phyloP scores from a whole-genome alignment of 1,140 invertebrate genomes.

The Calephelis virginiensis region DNA sequence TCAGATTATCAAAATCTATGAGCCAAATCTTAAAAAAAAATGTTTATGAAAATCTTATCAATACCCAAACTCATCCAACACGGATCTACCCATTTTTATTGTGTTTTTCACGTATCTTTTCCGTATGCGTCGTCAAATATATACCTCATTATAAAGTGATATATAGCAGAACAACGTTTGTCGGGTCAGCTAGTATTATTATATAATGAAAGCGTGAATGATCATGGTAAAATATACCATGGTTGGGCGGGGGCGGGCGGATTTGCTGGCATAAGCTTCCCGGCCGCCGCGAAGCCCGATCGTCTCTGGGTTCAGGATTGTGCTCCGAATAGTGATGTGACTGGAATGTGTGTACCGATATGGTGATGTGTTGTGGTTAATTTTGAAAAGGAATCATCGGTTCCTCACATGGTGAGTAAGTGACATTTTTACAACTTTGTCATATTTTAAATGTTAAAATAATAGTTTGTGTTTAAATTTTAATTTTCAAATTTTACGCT shows the following conservation, averaged over 20 bases:
- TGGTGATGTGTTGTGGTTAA: slow-evolving; percentile 9
- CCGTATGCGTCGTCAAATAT: background rate
- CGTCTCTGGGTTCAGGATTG: background rate
- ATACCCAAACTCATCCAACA: too few relatives aligned
- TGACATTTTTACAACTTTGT: background rate
- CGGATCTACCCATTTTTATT: too few relatives aligned
- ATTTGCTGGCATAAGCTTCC: background rate
- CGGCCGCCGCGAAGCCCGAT: slow-evolving; percentile 3
- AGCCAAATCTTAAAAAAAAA: background rate
- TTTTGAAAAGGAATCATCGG: slow-evolving; percentile 11
- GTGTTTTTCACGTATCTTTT: too few relatives aligned
- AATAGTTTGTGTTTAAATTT: too few relatives aligned
- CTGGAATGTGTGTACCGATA: background rate
- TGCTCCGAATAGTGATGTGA: slow-evolving; percentile 1
- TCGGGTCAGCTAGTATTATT: background rate
- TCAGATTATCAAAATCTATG: too few relatives aligned
- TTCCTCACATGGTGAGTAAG: slow-evolving; percentile 10
- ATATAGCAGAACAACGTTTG: background rate
- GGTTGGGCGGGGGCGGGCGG: slow-evolving; percentile 3
- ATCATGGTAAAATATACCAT: slow-evolving; percentile 9
- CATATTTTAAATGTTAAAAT: too few relatives aligned
- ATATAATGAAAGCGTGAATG: background rate
- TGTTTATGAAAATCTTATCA: too few relatives aligned
- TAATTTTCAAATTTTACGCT: too few relatives aligned
- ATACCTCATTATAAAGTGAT: background rate